Evolutionary conservation across 2,797 vertebrate genomes (phyloP), one percentile per base, ranked within the genome.

Genomic region (Clarias fuscus): DNA sequence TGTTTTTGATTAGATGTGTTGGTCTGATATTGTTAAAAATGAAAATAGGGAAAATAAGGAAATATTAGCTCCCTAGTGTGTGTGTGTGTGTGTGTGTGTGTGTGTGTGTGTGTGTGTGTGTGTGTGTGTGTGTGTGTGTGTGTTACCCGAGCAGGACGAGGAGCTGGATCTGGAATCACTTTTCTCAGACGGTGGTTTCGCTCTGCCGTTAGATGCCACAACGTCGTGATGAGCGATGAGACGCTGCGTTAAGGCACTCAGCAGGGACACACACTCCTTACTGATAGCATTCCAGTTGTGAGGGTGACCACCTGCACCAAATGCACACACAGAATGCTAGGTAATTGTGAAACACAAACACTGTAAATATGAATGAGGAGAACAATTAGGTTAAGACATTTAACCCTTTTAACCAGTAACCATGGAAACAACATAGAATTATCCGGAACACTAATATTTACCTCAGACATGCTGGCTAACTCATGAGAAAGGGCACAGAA

Each of bases 271-370:
- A 91, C 98, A 99, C 91, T 97, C 98, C 79, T 91, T 94, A 83
- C 96, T 98, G 91, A 99, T 95, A 5, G 97, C 96, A 48, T 96
- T 96, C 98, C 98, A 99, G 89, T 97, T 98, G 90, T 99, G 96
- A 5, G 98, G 96, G 91, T 99, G 98, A 43, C 98, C 98, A 88
- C 98, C 98, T 99, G 91, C 71, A 75, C 61, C 77, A 40, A 8
- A 22, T 20, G 43, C 68, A 71, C 7, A 22, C 18, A 72, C 18
- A 13, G 5, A 43, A 13, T 2, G 20, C 22, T 22, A 72, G 1
- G 7, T 40, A 72, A 43, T 40, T 75, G 22, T 27, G 48, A 56
- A 78, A 30, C n/a, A 30, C 48, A 37, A 11, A 61, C 30, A 22
- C 58, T 78, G 30, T 24, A 5, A 13, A 40, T 4, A 37, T 43